Conservation (phyloP, 2,113 vertebrate species). For the Irena cyanogastra region DNA sequence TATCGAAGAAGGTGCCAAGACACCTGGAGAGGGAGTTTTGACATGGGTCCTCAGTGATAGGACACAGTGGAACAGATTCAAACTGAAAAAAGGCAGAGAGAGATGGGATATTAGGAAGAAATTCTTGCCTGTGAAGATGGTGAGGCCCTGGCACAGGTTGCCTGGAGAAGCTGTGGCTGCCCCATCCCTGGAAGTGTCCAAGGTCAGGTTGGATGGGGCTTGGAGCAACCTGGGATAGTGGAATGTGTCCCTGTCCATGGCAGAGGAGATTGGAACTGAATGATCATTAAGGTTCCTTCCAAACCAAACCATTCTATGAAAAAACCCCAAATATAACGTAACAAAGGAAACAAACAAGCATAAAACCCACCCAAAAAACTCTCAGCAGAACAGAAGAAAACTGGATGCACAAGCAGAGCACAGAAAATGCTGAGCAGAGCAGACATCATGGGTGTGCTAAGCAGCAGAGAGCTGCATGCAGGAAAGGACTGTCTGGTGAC, state of each 20-base stretch:
- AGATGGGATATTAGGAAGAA: background rate
- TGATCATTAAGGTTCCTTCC: background rate
- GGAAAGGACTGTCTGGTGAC: background rate
- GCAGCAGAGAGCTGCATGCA: background rate
- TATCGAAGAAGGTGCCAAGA: background rate
- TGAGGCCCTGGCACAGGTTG: background rate
- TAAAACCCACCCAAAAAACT: background rate
- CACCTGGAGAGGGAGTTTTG: background rate
- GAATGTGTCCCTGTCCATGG: background rate
- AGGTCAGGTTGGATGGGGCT: too few relatives aligned
- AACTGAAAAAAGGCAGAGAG: too few relatives aligned
- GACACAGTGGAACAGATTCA: background rate
- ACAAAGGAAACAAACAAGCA: background rate
- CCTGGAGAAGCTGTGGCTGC: background rate
- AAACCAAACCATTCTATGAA: background rate
- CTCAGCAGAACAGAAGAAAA: background rate
- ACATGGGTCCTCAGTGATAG: too few relatives aligned
- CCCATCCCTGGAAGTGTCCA: background rate
- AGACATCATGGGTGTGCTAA: background rate
- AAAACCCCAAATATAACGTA: background rate
- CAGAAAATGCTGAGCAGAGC: background rate
- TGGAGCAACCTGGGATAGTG: background rate
- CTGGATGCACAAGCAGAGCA: background rate
- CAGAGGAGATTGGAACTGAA: background rate
- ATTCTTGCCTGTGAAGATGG: background rate